These are phyloP conservation scores for Pungitius pungitius DNA, from an alignment of 2,113 vertebrate genomes.

Conservation along the genomic window DNA sequence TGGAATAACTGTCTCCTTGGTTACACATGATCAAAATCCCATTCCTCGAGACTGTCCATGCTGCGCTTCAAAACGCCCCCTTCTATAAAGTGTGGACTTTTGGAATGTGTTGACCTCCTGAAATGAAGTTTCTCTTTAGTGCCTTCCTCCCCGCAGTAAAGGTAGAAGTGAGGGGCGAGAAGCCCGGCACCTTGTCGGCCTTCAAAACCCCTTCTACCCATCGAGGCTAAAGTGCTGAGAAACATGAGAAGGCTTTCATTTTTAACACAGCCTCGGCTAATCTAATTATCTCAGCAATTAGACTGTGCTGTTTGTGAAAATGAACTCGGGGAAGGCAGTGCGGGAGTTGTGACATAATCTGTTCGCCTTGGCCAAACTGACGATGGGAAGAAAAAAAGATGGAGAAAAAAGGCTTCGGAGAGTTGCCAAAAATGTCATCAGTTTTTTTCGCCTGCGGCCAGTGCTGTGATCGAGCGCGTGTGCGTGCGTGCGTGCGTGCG, in stretches of 20 bases:
- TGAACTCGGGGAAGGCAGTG: slow-evolving; percentile 55
- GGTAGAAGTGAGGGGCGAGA: slow-evolving; percentile 17
- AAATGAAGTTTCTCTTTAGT: slow-evolving; percentile 54
- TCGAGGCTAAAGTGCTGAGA: slow-evolving; percentile 39
- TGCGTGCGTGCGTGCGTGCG: background rate
- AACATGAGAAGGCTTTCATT: slow-evolving; percentile 58
- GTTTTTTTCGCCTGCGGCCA: slow-evolving; percentile 42
- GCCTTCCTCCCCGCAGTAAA: slow-evolving; percentile 39
- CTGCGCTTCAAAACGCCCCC: slow-evolving; percentile 29
- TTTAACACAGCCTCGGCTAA: slow-evolving; percentile 58
- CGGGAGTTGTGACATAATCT: slow-evolving; percentile 27
- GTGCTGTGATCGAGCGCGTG: slow-evolving; percentile 6
- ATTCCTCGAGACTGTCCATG: slow-evolving; percentile 15
- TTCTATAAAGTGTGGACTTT: background rate
- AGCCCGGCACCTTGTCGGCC: slow-evolving; percentile 11
- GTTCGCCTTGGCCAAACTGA: slow-evolving; percentile 44
- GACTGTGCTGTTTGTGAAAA: slow-evolving; percentile 54
- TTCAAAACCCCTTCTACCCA: slow-evolving; percentile 52
- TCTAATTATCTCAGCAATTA: slow-evolving; percentile 72
- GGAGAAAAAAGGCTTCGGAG: slow-evolving; percentile 47
- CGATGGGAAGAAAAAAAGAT: slow-evolving; percentile 5
- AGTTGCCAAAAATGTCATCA: slow-evolving; percentile 57
- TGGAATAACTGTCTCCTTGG: slow-evolving; percentile 8
- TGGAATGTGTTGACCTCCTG: slow-evolving; percentile 38
- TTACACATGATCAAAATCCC: slow-evolving; percentile 34